Evolutionary conservation across 2,888 invertebrate genomes (phyloP).

Genomic region (Diarsia dahlii): DNA sequence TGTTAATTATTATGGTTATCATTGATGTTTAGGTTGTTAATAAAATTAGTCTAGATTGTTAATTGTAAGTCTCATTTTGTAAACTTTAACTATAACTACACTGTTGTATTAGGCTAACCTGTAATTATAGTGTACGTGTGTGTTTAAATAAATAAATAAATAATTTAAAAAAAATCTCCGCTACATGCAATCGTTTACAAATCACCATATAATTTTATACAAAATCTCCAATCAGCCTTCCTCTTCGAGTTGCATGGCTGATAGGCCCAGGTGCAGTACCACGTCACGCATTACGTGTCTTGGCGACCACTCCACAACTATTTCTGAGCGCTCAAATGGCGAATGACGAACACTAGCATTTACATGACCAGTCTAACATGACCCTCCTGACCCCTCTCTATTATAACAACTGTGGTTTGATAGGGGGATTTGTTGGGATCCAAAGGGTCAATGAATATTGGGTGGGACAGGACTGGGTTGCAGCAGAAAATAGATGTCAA

Average conservation of each 20-base stretch:
- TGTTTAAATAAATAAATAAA: too few species aligned
- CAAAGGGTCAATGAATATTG: constrained; percentile 40
- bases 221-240: background rate
- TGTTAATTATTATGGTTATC: too few species aligned
- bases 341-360: constrained; percentile 78
- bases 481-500: constrained; percentile 61
- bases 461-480: constrained; percentile 52
- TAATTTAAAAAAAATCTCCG: too few species aligned
- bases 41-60: too few species aligned
- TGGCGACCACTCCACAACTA: constrained; percentile 80
- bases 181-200: too few species aligned
- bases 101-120: too few species aligned
- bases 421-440: constrained; percentile 1
- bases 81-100: too few species aligned
- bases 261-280: constrained; percentile 64
- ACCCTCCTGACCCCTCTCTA: constrained; percentile 37
- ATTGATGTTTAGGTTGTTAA: too few species aligned
- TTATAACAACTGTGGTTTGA: background rate
- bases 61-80: too few species aligned
- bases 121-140: too few species aligned
- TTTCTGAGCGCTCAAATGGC: constrained; percentile 83
- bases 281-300: constrained; percentile 77
- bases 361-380: constrained; percentile 62
- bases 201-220: background rate
- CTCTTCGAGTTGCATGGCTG: constrained; percentile 56